Conservation (phyloP, 2,113 vertebrate genomes). For the Scatophagus argus region DNA sequence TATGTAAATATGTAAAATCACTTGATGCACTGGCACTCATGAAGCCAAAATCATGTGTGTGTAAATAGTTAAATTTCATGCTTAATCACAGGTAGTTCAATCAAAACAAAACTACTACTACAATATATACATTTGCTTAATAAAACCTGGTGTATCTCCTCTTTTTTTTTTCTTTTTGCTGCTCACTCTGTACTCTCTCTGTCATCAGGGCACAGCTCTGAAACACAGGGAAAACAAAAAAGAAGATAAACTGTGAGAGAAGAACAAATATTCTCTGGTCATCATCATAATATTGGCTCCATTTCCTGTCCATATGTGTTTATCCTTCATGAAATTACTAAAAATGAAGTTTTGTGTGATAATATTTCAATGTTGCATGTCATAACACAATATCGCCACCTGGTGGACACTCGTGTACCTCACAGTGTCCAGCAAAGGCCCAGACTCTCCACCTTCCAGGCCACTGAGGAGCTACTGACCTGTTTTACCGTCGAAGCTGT, state of each 20-base stretch:
- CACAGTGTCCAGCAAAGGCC: background rate
- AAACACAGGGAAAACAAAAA: slow-evolving; percentile 37
- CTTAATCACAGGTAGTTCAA: background rate
- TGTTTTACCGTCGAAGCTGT: slow-evolving; percentile 71
- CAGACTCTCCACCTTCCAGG: background rate
- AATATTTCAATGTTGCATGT: background rate
- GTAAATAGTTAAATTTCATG: background rate
- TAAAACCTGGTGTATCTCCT: background rate
- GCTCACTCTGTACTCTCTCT: slow-evolving; percentile 51
- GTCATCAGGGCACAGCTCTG: slow-evolving; percentile 77
- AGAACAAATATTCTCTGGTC: background rate
- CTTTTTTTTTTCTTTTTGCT: background rate
- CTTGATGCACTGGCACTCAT: background rate
- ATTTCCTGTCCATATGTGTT: slow-evolving; percentile 11
- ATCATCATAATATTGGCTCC: background rate
- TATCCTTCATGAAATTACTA: background rate
- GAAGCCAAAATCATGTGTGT: background rate
- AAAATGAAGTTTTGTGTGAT: background rate
- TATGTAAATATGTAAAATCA: slow-evolving; percentile 1
- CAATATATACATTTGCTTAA: slow-evolving; percentile 17
- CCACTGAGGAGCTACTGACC: slow-evolving; percentile 52
- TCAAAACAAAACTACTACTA: slow-evolving; percentile 21
- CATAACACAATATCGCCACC: slow-evolving; percentile 31
- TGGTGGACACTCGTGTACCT: slow-evolving; percentile 34
- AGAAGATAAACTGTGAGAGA: background rate